Conservation (phyloP, 2,888 invertebrate species). For the Cataglyphis altisquamis region DNA sequence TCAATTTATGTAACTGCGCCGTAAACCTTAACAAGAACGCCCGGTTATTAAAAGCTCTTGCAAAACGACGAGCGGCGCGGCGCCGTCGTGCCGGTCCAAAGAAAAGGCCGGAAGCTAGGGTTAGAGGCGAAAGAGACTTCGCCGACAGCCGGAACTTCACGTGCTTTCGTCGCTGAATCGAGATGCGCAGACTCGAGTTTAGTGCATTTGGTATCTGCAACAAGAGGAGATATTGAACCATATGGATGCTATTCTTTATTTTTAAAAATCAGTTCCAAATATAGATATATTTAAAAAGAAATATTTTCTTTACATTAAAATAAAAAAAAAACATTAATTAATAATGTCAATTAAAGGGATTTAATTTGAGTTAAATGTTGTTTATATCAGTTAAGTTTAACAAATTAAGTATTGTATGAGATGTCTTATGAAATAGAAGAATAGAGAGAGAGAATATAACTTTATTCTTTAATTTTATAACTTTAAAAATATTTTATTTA, state of each 20-base stretch:
- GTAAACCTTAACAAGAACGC: slow-evolving; percentile 46
- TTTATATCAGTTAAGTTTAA: background rate
- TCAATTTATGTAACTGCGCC: slow-evolving; percentile 39
- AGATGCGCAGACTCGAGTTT: background rate
- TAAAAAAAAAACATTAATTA: slow-evolving; percentile 7
- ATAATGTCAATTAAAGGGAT: background rate
- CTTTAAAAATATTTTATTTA: too few species aligned
- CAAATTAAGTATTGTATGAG: background rate
- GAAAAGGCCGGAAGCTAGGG: slow-evolving; percentile 14
- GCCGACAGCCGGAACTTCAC: slow-evolving; percentile 12
- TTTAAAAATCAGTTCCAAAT: background rate
- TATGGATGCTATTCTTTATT: background rate
- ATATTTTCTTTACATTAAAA: background rate
- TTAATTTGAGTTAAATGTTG: background rate
- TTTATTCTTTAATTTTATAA: background rate
- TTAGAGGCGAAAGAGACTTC: slow-evolving; percentile 14
- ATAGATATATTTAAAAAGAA: background rate
- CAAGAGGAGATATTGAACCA: background rate
- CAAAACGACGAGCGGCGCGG: background rate
- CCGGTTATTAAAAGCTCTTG: slow-evolving; percentile 41
- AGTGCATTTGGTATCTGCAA: background rate
- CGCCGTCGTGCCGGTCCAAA: background rate
- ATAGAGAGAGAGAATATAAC: background rate
- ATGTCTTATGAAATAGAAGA: background rate
- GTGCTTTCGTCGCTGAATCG: slow-evolving; percentile 2